These are phyloP conservation scores for Dryobota labecula DNA, from an alignment of 2,888 invertebrate genomes.

Conservation along the genomic window DNA sequence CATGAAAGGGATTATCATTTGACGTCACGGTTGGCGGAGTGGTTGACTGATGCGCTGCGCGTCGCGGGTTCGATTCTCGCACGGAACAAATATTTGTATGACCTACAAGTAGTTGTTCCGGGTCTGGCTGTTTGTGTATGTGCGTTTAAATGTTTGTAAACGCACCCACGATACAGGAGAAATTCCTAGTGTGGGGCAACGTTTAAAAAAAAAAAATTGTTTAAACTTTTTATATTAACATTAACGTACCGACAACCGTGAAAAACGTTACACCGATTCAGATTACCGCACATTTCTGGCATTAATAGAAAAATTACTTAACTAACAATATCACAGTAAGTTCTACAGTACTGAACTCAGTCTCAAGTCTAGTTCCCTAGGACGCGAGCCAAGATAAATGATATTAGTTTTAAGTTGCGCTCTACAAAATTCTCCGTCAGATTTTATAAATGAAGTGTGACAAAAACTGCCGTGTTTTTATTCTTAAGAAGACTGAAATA, in stretches of 20 bases:
- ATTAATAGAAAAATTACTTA: neutral
- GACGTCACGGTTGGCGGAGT: no score
- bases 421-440: neutral
- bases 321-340: neutral
- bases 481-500: neutral
- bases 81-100: no score
- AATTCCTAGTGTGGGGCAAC: no score
- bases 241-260: neutral
- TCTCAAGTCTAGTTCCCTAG: neutral
- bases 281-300: neutral
- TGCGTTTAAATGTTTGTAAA: no score
- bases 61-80: no score
- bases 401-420: constrained; percentile 17
- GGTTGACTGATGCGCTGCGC: no score
- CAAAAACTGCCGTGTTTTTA: neutral
- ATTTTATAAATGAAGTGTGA: neutral
- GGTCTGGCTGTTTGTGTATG: no score
- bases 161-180: no score
- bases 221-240: neutral
- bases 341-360: neutral
- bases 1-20: neutral
- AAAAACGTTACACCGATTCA: neutral
- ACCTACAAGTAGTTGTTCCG: no score
- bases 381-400: constrained; percentile 18
- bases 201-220: no score